A percentile compares a stretch with the other conserved stretches of the same genome.
Evolutionary conservation across 2,113 vertebrate genomes (phyloP).

Genomic region (Triplophysa siluroides): DNA sequence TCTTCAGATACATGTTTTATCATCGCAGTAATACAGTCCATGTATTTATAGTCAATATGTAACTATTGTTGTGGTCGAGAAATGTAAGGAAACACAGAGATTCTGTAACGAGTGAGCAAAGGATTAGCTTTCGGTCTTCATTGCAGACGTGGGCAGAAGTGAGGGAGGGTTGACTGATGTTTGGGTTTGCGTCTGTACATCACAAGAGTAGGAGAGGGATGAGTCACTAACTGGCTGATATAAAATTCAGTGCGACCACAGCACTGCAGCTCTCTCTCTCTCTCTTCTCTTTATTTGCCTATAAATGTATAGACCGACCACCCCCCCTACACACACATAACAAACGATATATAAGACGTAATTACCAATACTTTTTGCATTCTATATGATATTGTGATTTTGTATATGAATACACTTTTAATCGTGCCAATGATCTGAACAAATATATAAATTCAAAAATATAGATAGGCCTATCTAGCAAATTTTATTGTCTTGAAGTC

Average conservation of each 20-base stretch:
- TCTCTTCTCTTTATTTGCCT: conserved; percentile 10
- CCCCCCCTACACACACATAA: neutral
- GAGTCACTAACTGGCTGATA: conserved; percentile 73
- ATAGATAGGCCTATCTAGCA: no score
- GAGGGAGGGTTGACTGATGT: conserved; percentile 66
- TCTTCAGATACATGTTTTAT: neutral
- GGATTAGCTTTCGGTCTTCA: conserved; percentile 36
- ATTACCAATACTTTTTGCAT: no score
- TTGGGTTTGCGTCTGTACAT: conserved; percentile 65
- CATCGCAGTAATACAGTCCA: neutral
- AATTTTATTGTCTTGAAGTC: no score
- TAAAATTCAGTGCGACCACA: conserved; percentile 64
- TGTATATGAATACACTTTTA: no score
- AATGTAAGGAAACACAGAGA: neutral
- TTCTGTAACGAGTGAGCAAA: conserved; percentile 31
- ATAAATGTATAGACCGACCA: neutral
- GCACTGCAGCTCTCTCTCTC: conserved; percentile 49
- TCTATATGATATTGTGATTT: no score
- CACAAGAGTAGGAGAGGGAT: conserved; percentile 69
- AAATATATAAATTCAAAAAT: no score
- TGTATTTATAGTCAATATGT: neutral
- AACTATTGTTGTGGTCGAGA: neutral
- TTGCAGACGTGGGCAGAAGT: conserved; percentile 54
- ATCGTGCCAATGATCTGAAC: no score
- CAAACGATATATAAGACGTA: no score